Base-by-base conservation (phyloP, 1,140 invertebrate genomes). In the Platyura marginata region DNA sequence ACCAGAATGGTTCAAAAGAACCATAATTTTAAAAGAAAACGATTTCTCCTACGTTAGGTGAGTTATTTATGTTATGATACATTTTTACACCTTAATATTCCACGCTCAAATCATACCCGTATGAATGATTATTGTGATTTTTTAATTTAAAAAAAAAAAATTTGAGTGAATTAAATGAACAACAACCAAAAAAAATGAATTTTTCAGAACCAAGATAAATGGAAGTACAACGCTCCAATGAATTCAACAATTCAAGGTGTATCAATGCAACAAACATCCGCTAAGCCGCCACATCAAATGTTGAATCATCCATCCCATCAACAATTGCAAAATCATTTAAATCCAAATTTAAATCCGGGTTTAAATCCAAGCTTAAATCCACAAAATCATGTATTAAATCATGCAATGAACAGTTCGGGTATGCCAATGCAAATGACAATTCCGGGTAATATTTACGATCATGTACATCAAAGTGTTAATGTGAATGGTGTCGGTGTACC, bases 131-230 rank as follows among this genome's bases (percentile, higher is more conserved):
- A n/a, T n/a, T n/a, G n/a, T n/a, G n/a, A n/a, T n/a, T n/a, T n/a
- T n/a, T n/a, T n/a, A n/a, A n/a, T n/a, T n/a, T n/a, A n/a, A n/a
- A n/a, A n/a, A n/a, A n/a, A n/a, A n/a, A n/a, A n/a, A n/a, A n/a
- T n/a, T n/a, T n/a, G n/a, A n/a, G n/a, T n/a, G n/a, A n/a, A n/a
- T n/a, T n/a, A n/a, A n/a, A n/a, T n/a, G n/a, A n/a, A n/a, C n/a
- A n/a, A n/a, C n/a, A n/a, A n/a, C n/a, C n/a, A n/a, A n/a, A n/a
- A n/a, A n/a, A n/a, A n/a, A n/a, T n/a, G n/a, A n/a, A n/a, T n/a
- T n/a, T 40, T 40, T 22, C 48, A 76, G 71, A 75, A 69, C 57
- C 69, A 71, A 51, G 72, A 75, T 51, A 75, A 75, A 59, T 76
- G 73, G 74, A 75, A 74, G 52, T 75, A 68, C 52, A 64, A 69